These are phyloP conservation scores for Phoenicopterus ruber DNA, from an alignment of 2,113 vertebrate genomes.

Conservation along the genomic window DNA sequence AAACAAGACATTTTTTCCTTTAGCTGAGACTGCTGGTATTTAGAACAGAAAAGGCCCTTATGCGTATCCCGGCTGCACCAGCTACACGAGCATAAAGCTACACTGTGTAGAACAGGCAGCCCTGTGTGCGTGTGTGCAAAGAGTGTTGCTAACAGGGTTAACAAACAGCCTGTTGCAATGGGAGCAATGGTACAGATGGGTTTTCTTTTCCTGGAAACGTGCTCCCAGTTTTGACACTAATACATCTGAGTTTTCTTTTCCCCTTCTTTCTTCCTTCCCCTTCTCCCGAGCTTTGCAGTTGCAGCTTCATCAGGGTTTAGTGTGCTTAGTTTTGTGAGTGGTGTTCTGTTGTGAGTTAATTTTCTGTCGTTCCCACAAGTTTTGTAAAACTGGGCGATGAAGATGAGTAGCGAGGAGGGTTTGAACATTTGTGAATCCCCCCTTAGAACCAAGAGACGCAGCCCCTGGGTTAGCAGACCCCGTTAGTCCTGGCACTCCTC, in stretches of 20 bases:
- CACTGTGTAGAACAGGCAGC: constrained; percentile 47
- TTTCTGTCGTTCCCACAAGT: fast-evolving
- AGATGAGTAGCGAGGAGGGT: background rate
- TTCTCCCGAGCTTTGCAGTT: background rate
- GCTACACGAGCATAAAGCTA: background rate
- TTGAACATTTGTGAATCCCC: background rate
- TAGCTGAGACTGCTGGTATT: background rate
- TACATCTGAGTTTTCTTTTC: too few species aligned
- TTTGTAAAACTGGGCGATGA: background rate
- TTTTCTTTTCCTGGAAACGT: background rate
- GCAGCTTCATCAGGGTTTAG: background rate
- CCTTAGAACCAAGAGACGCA: background rate
- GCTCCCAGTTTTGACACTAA: background rate
- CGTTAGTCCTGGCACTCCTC: background rate
- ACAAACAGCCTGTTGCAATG: background rate
- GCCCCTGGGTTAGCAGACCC: background rate
- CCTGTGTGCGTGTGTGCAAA: background rate
- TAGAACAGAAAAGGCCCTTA: constrained; percentile 30
- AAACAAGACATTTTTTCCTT: constrained; percentile 8
- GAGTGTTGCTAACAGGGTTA: background rate
- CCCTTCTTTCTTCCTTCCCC: background rate
- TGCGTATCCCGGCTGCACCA: background rate
- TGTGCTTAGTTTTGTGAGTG: fast-evolving
- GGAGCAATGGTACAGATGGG: background rate
- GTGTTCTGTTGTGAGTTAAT: background rate